phyloP scores from a whole-genome alignment of 2,888 invertebrate genomes.

The Pammene fasciana region DNA sequence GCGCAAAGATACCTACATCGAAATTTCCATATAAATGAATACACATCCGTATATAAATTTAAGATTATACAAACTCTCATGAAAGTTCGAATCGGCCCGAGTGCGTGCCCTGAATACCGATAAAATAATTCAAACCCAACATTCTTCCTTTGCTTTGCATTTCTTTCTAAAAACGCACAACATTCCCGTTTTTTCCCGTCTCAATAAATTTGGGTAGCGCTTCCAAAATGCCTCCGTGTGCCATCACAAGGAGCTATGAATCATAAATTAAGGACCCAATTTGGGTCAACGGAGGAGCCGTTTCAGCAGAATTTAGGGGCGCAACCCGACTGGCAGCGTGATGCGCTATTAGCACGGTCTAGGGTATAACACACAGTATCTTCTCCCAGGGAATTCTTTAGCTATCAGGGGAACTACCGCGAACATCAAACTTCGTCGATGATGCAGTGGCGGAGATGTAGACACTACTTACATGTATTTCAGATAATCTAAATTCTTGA shows the following conservation, averaged over 20 bases:
- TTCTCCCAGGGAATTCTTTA: neutral
- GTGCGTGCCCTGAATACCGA: neutral
- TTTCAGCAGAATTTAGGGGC: constrained; percentile 38
- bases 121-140: neutral
- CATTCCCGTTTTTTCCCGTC: constrained; percentile 16
- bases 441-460: no score
- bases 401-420: no score
- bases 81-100: no score
- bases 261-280: constrained; percentile 41
- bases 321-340: constrained; percentile 4
- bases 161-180: constrained; percentile 13
- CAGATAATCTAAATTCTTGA: no score
- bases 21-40: no score
- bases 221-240: constrained; percentile 33
- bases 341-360: constrained; percentile 27
- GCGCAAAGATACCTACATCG: no score
- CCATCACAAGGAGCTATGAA: constrained; percentile 26
- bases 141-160: neutral
- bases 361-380: neutral
- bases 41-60: no score
- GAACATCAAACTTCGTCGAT: no score
- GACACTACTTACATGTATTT: no score
- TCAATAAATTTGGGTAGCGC: constrained; percentile 19
- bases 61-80: no score
- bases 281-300: constrained; percentile 31